A percentile compares a stretch with the other conserved stretches of the same genome.
Evolutionary conservation across 2,113 vertebrate genomes (phyloP).

Genomic region (Phyllostomus discolor): DNA sequence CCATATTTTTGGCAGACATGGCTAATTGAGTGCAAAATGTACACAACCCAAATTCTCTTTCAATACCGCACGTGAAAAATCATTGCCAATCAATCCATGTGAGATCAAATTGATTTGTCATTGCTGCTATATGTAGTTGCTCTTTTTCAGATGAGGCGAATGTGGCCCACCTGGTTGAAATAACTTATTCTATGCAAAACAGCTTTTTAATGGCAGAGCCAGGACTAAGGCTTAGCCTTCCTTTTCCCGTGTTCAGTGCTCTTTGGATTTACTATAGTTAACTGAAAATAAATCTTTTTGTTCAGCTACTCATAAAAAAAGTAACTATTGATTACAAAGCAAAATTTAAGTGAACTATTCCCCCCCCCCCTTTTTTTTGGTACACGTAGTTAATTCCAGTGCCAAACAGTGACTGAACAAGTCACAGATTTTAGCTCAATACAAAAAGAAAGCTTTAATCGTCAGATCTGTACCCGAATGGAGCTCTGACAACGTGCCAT

Average conservation of each 20-base stretch:
- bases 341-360: not conserved
- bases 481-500: not conserved
- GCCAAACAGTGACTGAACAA: not conserved
- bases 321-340: not conserved
- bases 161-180: not conserved
- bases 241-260: not conserved
- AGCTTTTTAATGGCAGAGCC: not conserved
- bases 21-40: not conserved
- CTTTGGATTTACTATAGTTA: not conserved
- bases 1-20: not conserved
- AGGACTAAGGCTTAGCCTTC: not conserved
- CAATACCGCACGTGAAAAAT: not conserved
- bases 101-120: not conserved
- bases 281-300: not conserved
- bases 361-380: not conserved
- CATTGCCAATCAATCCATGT: slow-evolving; percentile 7
- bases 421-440: not conserved
- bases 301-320: slow-evolving; percentile 7
- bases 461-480: not conserved
- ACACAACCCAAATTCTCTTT: not conserved
- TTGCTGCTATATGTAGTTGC: not conserved
- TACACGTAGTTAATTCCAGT: not conserved
- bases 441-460: not conserved
- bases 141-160: slow-evolving; percentile 3
- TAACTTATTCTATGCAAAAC: not conserved